A percentile compares a stretch with the other conserved stretches of the same genome.
Evolutionary conservation across 1,140 invertebrate species (phyloP).

Genomic region (Zaprionus inermis): DNA sequence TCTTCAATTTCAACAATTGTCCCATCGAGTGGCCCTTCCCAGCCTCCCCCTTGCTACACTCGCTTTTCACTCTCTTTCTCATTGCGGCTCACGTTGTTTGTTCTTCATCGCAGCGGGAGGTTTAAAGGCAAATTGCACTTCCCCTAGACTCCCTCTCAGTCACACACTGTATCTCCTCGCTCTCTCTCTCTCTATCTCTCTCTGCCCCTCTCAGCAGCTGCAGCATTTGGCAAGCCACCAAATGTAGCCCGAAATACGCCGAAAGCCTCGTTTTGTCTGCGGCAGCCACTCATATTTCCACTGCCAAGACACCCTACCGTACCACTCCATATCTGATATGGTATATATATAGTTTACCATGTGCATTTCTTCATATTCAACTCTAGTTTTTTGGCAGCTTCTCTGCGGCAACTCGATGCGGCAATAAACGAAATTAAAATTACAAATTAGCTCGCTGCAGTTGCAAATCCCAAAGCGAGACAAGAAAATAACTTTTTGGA

Average conservation of each 20-base stretch:
- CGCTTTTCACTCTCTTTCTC: no score
- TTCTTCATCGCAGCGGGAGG: slow-evolving; percentile 26
- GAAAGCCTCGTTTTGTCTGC: slow-evolving; percentile 58
- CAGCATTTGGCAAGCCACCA: slow-evolving; percentile 47
- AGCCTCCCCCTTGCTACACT: not conserved
- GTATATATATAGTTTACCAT: slow-evolving; percentile 21
- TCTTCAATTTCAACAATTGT: slow-evolving; percentile 74
- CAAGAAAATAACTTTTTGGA: slow-evolving; percentile 10
- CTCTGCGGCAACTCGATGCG: slow-evolving; percentile 59
- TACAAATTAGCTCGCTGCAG: slow-evolving; percentile 74
- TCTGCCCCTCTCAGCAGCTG: slow-evolving; percentile 51
- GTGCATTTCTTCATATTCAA: not conserved
- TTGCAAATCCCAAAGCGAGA: slow-evolving; percentile 34
- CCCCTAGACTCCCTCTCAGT: slow-evolving; percentile 6
- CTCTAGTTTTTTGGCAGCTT: slow-evolving; percentile 58
- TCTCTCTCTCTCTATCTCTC: slow-evolving; percentile 6
- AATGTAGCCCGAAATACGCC: slow-evolving; percentile 37
- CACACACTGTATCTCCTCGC: no score
- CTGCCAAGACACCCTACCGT: not conserved
- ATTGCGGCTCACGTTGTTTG: not conserved
- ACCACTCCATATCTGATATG: not conserved
- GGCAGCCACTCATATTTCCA: slow-evolving; percentile 45
- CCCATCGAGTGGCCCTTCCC: slow-evolving; percentile 37
- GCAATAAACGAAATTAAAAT: slow-evolving; percentile 78
- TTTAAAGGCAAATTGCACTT: slow-evolving; percentile 9